phyloP scores from a whole-genome alignment of 2,113 vertebrate genomes.

The Neodon shergylaensis region DNA sequence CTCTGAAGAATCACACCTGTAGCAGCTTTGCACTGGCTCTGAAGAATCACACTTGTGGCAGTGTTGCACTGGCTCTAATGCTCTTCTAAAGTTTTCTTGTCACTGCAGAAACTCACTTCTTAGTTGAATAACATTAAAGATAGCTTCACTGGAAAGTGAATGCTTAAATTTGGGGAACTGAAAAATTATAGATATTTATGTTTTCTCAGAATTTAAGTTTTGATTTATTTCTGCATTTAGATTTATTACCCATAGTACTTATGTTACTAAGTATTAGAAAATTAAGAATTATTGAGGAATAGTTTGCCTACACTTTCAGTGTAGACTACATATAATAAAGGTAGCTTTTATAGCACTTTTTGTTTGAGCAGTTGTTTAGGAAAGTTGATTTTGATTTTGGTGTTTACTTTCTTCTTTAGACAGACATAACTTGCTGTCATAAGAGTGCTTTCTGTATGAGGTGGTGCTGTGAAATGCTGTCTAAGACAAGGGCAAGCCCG shows the following conservation, averaged over 20 bases:
- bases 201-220: conserved; percentile 40
- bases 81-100: conserved; percentile 5
- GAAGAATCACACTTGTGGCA: neutral
- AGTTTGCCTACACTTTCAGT: neutral
- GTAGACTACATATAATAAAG: neutral
- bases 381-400: conserved; percentile 38
- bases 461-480: conserved; percentile 20
- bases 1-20: too few species aligned
- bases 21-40: neutral
- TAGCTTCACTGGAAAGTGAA: conserved; percentile 25
- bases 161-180: conserved; percentile 17
- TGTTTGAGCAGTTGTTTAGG: conserved; percentile 9
- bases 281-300: conserved; percentile 17
- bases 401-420: neutral
- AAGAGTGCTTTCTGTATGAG: conserved; percentile 38
- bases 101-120: conserved; percentile 6
- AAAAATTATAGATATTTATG: conserved; percentile 9
- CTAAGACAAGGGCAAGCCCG: neutral
- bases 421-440: conserved; percentile 15
- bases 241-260: neutral
- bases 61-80: neutral
- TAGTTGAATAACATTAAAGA: conserved; percentile 5
- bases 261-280: neutral
- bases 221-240: conserved; percentile 46
- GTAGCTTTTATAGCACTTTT: neutral